These are phyloP conservation scores for Proisotoma minuta DNA, from an alignment of 2,888 invertebrate species.

Conservation along the genomic window DNA sequence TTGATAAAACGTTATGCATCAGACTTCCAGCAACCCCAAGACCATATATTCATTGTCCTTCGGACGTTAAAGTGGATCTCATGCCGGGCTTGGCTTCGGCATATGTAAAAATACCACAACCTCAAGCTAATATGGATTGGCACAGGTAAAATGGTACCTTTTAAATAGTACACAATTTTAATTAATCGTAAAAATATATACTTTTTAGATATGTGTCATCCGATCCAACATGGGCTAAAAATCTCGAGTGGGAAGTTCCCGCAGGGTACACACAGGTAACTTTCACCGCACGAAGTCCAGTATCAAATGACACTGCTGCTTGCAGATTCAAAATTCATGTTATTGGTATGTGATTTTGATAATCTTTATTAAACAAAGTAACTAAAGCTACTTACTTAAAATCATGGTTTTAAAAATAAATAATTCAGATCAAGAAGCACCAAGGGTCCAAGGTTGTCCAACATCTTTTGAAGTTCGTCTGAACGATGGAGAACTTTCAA, in stretches of 20 bases:
- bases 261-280: slow-evolving; percentile 59
- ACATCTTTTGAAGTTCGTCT: slow-evolving; percentile 59
- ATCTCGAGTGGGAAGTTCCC: slow-evolving; percentile 58
- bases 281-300: slow-evolving; percentile 60
- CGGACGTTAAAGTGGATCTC: slow-evolving; percentile 59
- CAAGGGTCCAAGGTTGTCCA: slow-evolving; percentile 60
- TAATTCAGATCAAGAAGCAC: slow-evolving; percentile 58
- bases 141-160: no score
- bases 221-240: slow-evolving; percentile 61
- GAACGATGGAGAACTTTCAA: slow-evolving; percentile 56
- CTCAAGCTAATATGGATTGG: slow-evolving; percentile 64
- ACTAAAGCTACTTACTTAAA: slow-evolving; percentile 2
- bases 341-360: slow-evolving; percentile 52
- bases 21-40: slow-evolving; percentile 50
- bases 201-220: slow-evolving; percentile 57
- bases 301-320: slow-evolving; percentile 56
- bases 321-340: slow-evolving; percentile 62
- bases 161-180: neutral
- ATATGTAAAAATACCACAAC: slow-evolving; percentile 56
- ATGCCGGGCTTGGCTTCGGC: slow-evolving; percentile 54
- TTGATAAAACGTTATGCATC: slow-evolving; percentile 48
- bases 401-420: neutral
- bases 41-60: slow-evolving; percentile 63
- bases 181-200: neutral
- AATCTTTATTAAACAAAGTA: neutral